phyloP scores from a whole-genome alignment of 2,888 invertebrate genomes.

The Rhaphigaster nebulosa region DNA sequence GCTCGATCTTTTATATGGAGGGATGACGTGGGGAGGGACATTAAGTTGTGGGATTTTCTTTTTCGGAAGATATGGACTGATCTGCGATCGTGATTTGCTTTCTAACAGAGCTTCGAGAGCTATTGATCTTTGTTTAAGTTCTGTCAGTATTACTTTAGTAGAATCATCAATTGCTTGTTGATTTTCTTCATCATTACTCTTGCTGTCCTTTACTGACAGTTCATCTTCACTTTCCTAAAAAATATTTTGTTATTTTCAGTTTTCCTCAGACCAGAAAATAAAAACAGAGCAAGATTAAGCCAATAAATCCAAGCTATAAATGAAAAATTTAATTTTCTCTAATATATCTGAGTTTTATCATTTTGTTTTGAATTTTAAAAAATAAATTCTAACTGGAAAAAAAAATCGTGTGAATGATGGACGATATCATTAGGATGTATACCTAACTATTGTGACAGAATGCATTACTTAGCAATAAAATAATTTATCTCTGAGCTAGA shows the following conservation, averaged over 20 bases:
- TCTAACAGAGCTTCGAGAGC: slow-evolving; percentile 24
- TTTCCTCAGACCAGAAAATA: neutral
- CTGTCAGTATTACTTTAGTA: neutral
- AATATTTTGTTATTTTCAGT: neutral
- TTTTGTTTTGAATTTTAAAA: too few species aligned
- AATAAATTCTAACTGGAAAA: too few species aligned
- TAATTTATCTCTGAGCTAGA: too few species aligned
- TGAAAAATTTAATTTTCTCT: neutral
- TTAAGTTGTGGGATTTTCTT: slow-evolving; percentile 26
- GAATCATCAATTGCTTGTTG: neutral
- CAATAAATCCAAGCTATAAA: neutral
- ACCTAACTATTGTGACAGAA: too few species aligned
- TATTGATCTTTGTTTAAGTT: slow-evolving; percentile 27
- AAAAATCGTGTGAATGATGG: too few species aligned
- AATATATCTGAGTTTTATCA: neutral
- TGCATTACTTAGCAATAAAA: too few species aligned
- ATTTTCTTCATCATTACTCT: neutral
- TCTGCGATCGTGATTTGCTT: neutral
- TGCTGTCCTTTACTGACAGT: neutral
- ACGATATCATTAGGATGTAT: too few species aligned
- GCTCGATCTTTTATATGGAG: slow-evolving; percentile 50
- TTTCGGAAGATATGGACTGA: neutral
- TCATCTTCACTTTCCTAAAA: slow-evolving; percentile 12
- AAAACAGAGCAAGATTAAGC: neutral
- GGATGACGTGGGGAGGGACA: slow-evolving; percentile 40